phyloP scores from a whole-genome alignment of 1,140 invertebrate genomes.

The Apis dorsata region DNA sequence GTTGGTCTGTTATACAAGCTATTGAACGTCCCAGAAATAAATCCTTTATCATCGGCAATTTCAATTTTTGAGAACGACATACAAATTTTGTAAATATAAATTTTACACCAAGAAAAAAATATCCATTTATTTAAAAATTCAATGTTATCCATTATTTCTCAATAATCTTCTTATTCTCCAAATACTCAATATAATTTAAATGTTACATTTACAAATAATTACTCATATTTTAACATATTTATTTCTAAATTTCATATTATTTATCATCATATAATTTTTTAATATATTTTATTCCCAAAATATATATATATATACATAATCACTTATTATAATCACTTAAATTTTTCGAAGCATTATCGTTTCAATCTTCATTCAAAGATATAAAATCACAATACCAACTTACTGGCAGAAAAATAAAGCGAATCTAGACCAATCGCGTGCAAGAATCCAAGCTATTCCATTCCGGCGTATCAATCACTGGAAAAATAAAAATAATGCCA shows the following conservation, averaged over 20 bases:
- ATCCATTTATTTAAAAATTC: not conserved
- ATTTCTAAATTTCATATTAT: too few species aligned
- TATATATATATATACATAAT: too few species aligned
- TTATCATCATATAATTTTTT: too few species aligned
- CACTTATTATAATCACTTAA: too few species aligned
- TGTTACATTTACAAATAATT: too few species aligned
- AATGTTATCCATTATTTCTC: not conserved
- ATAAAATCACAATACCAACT: not conserved
- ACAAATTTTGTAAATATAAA: not conserved
- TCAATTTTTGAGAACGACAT: not conserved
- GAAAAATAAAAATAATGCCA: conserved; percentile 16
- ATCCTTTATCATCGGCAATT: not conserved
- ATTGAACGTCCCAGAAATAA: not conserved
- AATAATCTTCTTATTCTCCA: not conserved
- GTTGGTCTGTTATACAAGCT: too few species aligned
- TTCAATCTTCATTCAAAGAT: not conserved
- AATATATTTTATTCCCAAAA: too few species aligned
- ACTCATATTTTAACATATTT: too few species aligned
- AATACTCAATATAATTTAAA: not conserved
- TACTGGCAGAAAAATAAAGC: not conserved
- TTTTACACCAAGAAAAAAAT: not conserved
- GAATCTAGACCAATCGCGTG: not conserved
- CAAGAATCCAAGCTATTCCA: not conserved
- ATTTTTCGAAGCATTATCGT: too few species aligned
- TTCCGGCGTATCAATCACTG: conserved; percentile 9